Conservation (phyloP, 1,140 invertebrate genomes). For the Pomacea maculata region DNA sequence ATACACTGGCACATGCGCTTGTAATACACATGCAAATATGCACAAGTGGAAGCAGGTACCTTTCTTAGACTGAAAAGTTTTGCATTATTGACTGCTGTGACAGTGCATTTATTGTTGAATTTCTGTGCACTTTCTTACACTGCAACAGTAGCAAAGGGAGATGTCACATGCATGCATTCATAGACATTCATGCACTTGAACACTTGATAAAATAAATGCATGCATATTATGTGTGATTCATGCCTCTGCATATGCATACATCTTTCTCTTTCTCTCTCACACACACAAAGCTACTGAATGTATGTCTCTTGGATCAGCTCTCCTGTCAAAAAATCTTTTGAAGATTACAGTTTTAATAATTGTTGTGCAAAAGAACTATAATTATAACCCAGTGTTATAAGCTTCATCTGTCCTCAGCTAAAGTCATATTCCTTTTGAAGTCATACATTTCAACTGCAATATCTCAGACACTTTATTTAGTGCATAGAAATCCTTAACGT, state of each 20-base stretch:
- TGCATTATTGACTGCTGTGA: too few relatives aligned
- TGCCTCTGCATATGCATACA: not conserved
- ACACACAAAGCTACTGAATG: not conserved
- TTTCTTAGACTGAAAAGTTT: too few relatives aligned
- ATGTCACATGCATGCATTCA: not conserved
- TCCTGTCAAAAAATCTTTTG: too few relatives aligned
- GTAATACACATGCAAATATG: too few relatives aligned
- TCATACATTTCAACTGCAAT: too few relatives aligned
- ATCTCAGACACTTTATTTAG: too few relatives aligned
- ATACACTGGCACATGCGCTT: too few relatives aligned
- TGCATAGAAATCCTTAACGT: too few relatives aligned
- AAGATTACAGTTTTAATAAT: not conserved
- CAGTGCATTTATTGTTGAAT: not conserved
- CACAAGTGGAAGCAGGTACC: too few relatives aligned
- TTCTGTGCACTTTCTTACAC: not conserved
- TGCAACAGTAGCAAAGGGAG: not conserved
- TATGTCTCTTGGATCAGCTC: too few relatives aligned
- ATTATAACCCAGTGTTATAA: not conserved
- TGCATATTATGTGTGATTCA: not conserved
- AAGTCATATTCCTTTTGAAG: too few relatives aligned
- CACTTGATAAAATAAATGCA: not conserved
- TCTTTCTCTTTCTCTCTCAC: not conserved
- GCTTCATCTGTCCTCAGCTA: too few relatives aligned
- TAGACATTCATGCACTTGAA: not conserved
- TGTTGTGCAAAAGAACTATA: conserved; percentile 3